Evolutionary conservation across 2,113 vertebrate species (phyloP).

Genomic region (Pogona vitticeps): DNA sequence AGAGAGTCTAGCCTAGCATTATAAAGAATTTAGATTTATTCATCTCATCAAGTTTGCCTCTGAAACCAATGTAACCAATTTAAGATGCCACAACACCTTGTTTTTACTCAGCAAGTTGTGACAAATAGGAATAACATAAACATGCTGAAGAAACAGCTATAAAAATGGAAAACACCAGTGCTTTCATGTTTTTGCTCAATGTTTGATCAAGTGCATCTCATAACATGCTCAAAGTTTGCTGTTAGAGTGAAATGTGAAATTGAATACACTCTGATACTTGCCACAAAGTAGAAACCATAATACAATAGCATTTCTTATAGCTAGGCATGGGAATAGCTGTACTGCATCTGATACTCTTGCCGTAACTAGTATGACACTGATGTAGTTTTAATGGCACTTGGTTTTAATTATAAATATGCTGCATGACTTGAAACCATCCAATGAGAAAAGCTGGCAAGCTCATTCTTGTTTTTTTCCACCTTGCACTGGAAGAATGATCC

Average conservation of each 20-base stretch:
- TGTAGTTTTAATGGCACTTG: constrained; percentile 32
- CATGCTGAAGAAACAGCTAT: background rate
- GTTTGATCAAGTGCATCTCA: background rate
- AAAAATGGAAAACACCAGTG: background rate
- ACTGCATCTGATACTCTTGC: background rate
- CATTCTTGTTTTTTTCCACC: background rate
- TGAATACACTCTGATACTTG: background rate
- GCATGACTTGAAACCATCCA: constrained; percentile 13
- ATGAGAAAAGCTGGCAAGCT: background rate
- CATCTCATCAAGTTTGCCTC: background rate
- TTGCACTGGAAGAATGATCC: constrained; percentile 21
- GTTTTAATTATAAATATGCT: constrained; percentile 36
- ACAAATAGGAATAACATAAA: background rate
- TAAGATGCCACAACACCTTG: background rate
- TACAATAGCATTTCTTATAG: background rate
- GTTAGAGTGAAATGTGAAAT: constrained; percentile 13
- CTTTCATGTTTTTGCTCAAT: background rate
- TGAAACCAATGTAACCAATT: background rate
- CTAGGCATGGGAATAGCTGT: constrained; percentile 1
- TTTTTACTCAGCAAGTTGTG: background rate
- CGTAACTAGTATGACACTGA: background rate
- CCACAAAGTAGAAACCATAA: background rate
- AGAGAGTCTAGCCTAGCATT: no score
- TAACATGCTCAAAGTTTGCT: background rate
- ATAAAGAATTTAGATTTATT: background rate